Base-by-base conservation (phyloP, 1,140 invertebrate genomes). In the Archivesica marissinica region DNA sequence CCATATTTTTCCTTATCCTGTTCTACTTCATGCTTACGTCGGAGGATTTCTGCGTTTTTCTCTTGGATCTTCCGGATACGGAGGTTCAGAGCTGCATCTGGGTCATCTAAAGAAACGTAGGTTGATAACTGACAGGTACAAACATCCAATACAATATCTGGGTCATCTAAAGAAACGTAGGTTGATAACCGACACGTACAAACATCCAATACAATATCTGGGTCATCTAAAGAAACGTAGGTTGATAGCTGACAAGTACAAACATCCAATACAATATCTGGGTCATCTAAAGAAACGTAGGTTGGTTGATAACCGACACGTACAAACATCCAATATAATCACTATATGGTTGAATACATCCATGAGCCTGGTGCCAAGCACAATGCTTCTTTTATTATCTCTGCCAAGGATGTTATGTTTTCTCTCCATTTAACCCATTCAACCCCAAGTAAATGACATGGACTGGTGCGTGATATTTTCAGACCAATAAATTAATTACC, bases 1-100 rank as follows among this genome's bases (percentile, higher is more conserved):
- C 80, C 80, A 50, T 83, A 83, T 64, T 41, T 59, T 30, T 83
- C n/a, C 39, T 75, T 83, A 72, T 83, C 80, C 30, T 83, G 68
- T 30, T 83, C 80, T 11, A 83, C 52, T 35, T 74, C 66, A 50
- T 72, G 66, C 54, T 75, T 74, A 6, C 80, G 68, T 47, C 52
- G 33, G 9, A 83, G 52, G 13, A 83, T 83, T 39, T 83, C 66
- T 23, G 80, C 80, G 64, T 83, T 83, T 23, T 64, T 74, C 54
- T 83, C 80, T 39, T 83, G 28, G 0, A 83, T 83, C 28, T 83
- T 83, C 23, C 41, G 38, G 9, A 83, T 83, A 30, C 54, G 50
- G 25, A 52, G 30, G 38, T 83, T 75, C 52, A 83, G 35, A 13
- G 13, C 68, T 17, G 20, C 39, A 54, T 81, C 80, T 23, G 35